Percentiles rank a stretch among this genome's conserved stretches.
These are phyloP conservation scores for Leptinotarsa texana DNA, from an alignment of 1,140 invertebrate genomes.

Conservation along the genomic window DNA sequence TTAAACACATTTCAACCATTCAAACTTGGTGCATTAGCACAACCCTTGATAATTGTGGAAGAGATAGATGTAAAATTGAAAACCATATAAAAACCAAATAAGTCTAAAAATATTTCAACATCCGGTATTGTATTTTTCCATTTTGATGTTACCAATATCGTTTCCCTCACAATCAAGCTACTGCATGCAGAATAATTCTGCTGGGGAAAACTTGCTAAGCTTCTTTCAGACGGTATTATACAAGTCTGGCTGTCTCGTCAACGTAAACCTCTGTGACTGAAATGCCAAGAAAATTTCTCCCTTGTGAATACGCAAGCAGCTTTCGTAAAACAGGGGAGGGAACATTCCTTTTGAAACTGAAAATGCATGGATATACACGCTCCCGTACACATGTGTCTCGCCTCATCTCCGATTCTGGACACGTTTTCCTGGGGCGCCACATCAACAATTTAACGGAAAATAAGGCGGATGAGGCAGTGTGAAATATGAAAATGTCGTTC, in stretches of 20 bases:
- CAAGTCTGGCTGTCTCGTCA: conserved; percentile 14
- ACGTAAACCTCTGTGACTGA: conserved; percentile 35
- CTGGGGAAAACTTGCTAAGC: background rate
- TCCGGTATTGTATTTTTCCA: no score
- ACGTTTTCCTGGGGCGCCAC: conserved; percentile 34
- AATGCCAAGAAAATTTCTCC: conserved; percentile 53
- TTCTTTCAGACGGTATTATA: conserved; percentile 13
- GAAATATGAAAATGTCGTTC: conserved; percentile 23
- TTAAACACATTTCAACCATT: no score
- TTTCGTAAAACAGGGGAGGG: conserved; percentile 49
- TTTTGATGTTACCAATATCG: no score
- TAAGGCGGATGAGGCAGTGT: background rate
- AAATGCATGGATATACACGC: conserved; percentile 52
- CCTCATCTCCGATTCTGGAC: conserved; percentile 43
- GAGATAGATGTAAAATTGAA: no score
- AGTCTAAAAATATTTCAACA: no score
- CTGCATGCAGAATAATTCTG: background rate
- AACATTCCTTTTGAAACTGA: conserved; percentile 52
- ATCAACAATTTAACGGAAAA: conserved; percentile 31
- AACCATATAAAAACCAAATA: no score
- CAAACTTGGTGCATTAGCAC: no score
- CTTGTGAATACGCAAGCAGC: conserved; percentile 52
- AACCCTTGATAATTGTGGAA: no score
- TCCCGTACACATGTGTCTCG: conserved; percentile 49
- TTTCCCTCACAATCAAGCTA: background rate